Percentiles rank a stretch among this genome's conserved stretches.
These are phyloP conservation scores for Epinotia brunnichana DNA, from an alignment of 2,888 invertebrate species.

Conservation along the genomic window DNA sequence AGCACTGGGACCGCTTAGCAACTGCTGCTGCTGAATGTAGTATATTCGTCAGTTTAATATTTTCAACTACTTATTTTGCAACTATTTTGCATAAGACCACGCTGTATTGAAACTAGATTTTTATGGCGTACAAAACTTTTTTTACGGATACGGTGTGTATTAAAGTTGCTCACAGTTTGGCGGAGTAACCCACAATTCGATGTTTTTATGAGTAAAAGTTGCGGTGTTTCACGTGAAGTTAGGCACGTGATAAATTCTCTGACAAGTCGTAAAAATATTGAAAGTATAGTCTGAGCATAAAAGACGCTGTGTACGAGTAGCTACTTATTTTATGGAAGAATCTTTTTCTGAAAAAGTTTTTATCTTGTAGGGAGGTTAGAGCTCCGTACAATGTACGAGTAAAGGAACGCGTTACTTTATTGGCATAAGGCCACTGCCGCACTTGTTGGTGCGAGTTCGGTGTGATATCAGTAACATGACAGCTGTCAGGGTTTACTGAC, in stretches of 20 bases:
- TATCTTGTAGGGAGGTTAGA: conserved; percentile 7
- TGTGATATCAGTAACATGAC: too few relatives aligned
- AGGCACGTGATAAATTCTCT: conserved; percentile 35
- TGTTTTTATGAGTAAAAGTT: conserved; percentile 33
- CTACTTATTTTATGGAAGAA: conserved; percentile 29
- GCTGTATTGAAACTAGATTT: conserved; percentile 17
- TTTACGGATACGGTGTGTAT: conserved; percentile 12
- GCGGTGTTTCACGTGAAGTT: conserved; percentile 22
- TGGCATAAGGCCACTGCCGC: not conserved
- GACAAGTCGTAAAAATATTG: conserved; percentile 31
- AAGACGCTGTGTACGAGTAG: not conserved
- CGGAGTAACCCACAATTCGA: conserved; percentile 22
- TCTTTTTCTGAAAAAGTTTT: conserved; percentile 23
- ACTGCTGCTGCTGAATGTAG: too few relatives aligned
- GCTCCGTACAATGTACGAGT: not conserved
- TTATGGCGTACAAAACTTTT: conserved; percentile 1
- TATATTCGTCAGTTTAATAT: too few relatives aligned
- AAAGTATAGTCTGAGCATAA: conserved; percentile 29
- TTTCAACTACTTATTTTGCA: not conserved
- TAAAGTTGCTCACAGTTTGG: conserved; percentile 9
- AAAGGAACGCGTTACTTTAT: not conserved
- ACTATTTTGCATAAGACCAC: not conserved
- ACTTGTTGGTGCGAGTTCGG: too few relatives aligned
- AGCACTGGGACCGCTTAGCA: too few relatives aligned
- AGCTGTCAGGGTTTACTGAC: too few relatives aligned